These are phyloP conservation scores for Perca flavescens DNA, from an alignment of 2,113 vertebrate genomes.

Conservation along the genomic window DNA sequence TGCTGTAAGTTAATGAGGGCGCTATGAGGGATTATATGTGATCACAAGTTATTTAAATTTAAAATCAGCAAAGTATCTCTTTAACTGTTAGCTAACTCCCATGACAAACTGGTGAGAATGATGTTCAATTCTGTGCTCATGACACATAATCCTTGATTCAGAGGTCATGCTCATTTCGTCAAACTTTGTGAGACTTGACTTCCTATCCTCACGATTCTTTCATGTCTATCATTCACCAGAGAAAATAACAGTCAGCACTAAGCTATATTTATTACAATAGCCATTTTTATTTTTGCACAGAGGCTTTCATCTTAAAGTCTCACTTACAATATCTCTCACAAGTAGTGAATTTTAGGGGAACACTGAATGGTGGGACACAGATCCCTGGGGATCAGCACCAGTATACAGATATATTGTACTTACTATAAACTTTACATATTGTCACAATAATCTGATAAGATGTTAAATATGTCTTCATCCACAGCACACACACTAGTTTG, in stretches of 20 bases:
- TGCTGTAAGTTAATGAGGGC: no score
- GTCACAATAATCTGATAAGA: conserved; percentile 44
- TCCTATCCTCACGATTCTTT: conserved; percentile 24
- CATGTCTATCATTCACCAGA: conserved; percentile 60
- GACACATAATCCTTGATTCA: not conserved
- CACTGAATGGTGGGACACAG: conserved; percentile 31
- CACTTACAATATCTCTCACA: conserved; percentile 41
- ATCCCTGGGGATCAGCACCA: conserved; percentile 18
- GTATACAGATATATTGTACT: conserved; percentile 39
- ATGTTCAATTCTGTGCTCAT: not conserved
- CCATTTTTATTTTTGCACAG: conserved; percentile 70
- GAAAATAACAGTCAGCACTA: conserved; percentile 78
- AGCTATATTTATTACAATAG: conserved; percentile 87
- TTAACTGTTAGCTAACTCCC: not conserved
- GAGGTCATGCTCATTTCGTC: conserved; percentile 30
- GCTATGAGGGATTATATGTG: no score
- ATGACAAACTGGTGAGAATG: not conserved
- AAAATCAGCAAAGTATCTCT: no score
- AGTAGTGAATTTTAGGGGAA: conserved; percentile 27
- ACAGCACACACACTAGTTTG: conserved; percentile 57
- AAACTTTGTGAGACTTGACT: conserved; percentile 32
- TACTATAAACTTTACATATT: conserved; percentile 35
- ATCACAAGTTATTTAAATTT: not conserved
- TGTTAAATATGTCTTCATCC: conserved; percentile 47
- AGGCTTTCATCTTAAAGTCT: conserved; percentile 58